These are phyloP conservation scores for Drosophila persimilis DNA, from an alignment of 1,140 invertebrate genomes.

Conservation along the genomic window DNA sequence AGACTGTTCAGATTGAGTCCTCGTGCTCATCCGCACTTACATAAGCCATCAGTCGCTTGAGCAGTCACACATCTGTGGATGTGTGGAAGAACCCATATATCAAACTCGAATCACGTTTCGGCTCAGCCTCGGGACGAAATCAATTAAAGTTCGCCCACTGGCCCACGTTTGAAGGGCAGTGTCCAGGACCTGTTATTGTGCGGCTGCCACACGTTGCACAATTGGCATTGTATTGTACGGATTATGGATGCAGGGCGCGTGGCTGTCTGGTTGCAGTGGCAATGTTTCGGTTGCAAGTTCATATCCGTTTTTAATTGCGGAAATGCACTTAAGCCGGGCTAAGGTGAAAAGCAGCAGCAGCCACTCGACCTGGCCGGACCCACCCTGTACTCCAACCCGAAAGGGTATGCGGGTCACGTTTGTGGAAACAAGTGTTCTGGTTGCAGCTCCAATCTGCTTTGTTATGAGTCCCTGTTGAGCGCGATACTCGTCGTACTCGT, in stretches of 20 bases:
- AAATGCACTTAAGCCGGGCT: constrained; percentile 64
- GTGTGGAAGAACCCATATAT: background rate
- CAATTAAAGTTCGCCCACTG: constrained; percentile 40
- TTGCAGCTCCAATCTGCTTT: constrained; percentile 17
- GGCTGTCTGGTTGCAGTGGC: background rate
- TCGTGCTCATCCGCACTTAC: no score
- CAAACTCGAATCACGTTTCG: constrained; percentile 32
- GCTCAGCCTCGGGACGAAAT: constrained; percentile 25
- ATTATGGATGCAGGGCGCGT: constrained; percentile 14
- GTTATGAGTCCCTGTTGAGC: constrained; percentile 13
- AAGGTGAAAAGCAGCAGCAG: constrained; percentile 30
- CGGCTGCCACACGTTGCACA: constrained; percentile 42
- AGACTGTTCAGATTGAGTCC: no score
- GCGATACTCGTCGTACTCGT: background rate
- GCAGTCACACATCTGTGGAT: background rate
- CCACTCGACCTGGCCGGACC: background rate
- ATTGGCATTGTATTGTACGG: constrained; percentile 20
- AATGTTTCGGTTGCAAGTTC: constrained; percentile 26
- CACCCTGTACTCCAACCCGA: background rate
- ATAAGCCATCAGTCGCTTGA: background rate
- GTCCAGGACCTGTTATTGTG: constrained; percentile 13
- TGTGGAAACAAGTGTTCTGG: constrained; percentile 66
- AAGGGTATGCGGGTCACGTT: constrained; percentile 66
- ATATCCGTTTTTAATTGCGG: constrained; percentile 77
- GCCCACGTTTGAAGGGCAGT: background rate